phyloP scores from a whole-genome alignment of 2,113 vertebrate genomes.

The Suricata suricatta region DNA sequence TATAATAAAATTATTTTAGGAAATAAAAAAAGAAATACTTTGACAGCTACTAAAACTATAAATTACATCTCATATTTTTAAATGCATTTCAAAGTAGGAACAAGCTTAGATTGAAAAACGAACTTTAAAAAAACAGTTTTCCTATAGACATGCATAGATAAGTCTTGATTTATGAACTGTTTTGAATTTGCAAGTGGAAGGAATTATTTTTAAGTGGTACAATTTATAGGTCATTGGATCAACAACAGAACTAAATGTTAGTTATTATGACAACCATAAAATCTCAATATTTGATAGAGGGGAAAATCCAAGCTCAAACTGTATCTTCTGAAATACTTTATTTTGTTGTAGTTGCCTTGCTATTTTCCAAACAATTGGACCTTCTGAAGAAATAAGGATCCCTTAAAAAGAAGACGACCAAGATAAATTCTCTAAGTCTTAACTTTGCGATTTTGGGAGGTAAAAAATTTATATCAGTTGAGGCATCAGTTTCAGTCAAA shows the following conservation, averaged over 20 bases:
- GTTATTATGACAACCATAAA: neutral
- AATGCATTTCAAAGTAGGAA: conserved; percentile 38
- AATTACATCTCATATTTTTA: neutral
- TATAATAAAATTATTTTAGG: conserved; percentile 29
- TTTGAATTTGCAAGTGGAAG: conserved; percentile 8
- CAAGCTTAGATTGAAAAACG: neutral
- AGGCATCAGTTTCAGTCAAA: conserved; percentile 5
- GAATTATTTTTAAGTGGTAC: conserved; percentile 13
- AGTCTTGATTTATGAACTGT: conserved; percentile 45
- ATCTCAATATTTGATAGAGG: neutral
- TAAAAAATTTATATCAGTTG: neutral
- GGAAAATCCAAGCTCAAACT: conserved; percentile 9
- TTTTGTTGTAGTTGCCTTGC: neutral
- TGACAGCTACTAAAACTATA: conserved; percentile 19
- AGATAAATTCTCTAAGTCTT: conserved; percentile 33
- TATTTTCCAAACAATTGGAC: conserved; percentile 6
- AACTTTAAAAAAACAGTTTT: conserved; percentile 54
- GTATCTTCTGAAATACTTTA: neutral
- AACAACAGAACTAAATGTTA: conserved; percentile 29
- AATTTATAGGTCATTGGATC: conserved; percentile 24
- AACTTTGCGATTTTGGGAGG: conserved; percentile 14
- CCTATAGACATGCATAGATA: neutral
- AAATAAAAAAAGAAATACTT: neutral
- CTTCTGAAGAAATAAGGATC: neutral
- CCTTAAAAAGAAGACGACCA: conserved; percentile 5